These are phyloP conservation scores for Axinella damicornis DNA, from an alignment of 37 sponge, comb jelly and placozoan genomes.

Conservation along the genomic window DNA sequence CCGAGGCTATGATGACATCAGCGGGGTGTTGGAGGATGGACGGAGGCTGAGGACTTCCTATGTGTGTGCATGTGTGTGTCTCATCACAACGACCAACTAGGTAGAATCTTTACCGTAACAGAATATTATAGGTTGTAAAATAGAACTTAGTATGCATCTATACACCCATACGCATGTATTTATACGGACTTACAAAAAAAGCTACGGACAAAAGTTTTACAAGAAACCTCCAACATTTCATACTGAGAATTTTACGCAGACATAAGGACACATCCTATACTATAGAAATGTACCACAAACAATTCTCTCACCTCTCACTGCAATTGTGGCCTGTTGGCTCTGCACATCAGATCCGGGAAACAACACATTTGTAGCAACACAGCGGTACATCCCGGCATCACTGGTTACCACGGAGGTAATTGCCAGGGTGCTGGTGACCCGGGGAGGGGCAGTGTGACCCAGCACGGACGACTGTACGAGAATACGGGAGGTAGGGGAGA, in stretches of 20 bases:
- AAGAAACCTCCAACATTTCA: no score
- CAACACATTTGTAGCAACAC: slow-evolving; percentile 54
- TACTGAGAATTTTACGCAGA: no score
- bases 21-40: slow-evolving; percentile 43
- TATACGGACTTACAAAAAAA: no score
- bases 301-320: slow-evolving; percentile 55
- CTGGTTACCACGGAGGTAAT: not conserved
- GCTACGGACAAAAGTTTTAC: no score
- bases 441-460: slow-evolving; percentile 19
- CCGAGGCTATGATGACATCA: slow-evolving; percentile 1
- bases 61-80: no score
- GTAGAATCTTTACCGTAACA: no score
- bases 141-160: no score
- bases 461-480: slow-evolving; percentile 22
- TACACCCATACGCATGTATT: no score
- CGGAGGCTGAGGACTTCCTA: slow-evolving; percentile 10
- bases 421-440: slow-evolving; percentile 55
- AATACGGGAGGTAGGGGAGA: slow-evolving; percentile 13
- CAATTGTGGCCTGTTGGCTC: slow-evolving; percentile 40
- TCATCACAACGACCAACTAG: no score
- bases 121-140: no score
- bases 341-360: slow-evolving; percentile 29
- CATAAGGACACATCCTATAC: no score
- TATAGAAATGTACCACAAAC: no score
- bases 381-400: slow-evolving; percentile 54